A percentile compares a stretch with the other conserved stretches of the same genome.
Conservation (phyloP, 2,797 vertebrate species). For the Acipenser ruthenus region DNA sequence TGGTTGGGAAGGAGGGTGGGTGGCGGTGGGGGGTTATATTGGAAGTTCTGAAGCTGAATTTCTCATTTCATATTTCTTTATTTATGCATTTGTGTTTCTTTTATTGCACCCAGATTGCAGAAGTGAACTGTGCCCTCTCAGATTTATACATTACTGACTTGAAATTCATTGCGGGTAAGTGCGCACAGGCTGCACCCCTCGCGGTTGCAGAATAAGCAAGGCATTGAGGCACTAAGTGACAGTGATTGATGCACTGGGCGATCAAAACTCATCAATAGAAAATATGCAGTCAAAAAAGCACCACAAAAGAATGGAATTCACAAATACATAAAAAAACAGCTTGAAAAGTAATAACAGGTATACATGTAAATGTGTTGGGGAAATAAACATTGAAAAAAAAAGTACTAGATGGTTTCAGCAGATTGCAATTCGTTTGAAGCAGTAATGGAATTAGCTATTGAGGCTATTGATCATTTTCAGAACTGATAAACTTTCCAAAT, state of each 20-base stretch:
- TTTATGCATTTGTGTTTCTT: neutral
- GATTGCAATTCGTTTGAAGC: no score
- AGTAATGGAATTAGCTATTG: no score
- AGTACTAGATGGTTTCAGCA: no score
- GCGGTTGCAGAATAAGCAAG: constrained; percentile 34
- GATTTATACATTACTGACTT: constrained; percentile 54
- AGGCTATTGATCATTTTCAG: no score
- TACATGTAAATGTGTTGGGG: no score
- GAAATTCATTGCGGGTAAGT: constrained; percentile 46
- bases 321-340: constrained; percentile 46
- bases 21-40: constrained; percentile 39
- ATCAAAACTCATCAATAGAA: constrained; percentile 43
- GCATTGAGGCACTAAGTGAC: constrained; percentile 54
- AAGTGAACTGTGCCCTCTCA: constrained; percentile 36
- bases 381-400: no score
- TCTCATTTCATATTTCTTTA: constrained; percentile 54
- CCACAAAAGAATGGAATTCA: constrained; percentile 38
- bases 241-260: constrained; percentile 67
- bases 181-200: neutral
- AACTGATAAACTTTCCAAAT: no score
- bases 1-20: constrained; percentile 2
- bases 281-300: constrained; percentile 32
- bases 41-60: constrained; percentile 46
- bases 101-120: constrained; percentile 56
- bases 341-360: no score